These are phyloP conservation scores for Sminthurinus aureus DNA, from an alignment of 2,888 invertebrate genomes.

Conservation along the genomic window DNA sequence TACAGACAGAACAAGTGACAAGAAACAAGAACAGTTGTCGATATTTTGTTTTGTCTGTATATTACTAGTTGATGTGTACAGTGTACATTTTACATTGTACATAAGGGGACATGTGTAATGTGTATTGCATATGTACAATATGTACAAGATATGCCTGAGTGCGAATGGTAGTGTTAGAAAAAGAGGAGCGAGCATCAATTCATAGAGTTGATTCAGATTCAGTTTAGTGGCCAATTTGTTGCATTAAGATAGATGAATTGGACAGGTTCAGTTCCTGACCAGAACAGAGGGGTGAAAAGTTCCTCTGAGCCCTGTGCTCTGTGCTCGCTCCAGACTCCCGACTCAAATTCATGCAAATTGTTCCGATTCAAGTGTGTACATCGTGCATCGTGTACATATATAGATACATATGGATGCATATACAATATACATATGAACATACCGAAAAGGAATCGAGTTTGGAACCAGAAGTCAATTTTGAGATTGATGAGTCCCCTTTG, in stretches of 20 bases:
- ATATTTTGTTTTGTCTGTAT: no score
- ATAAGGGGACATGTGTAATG: background rate
- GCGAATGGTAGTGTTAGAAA: background rate
- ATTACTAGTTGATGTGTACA: no score
- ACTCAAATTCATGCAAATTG: conserved; percentile 39
- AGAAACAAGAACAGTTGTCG: no score
- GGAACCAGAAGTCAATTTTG: conserved; percentile 30
- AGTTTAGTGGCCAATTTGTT: conserved; percentile 46
- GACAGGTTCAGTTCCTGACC: conserved; percentile 27
- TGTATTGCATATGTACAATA: background rate
- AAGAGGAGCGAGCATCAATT: background rate
- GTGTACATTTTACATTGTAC: no score
- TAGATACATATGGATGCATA: no score
- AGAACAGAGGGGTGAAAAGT: conserved; percentile 24
- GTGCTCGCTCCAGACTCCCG: no score
- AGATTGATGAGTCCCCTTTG: conserved; percentile 35
- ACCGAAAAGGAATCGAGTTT: background rate
- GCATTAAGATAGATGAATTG: conserved; percentile 37
- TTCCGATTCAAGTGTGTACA: background rate
- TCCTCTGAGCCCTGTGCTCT: background rate
- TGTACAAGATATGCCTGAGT: no score
- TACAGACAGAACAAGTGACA: no score
- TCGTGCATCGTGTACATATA: background rate
- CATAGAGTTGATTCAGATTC: background rate
- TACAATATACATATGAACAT: no score